Evolutionary conservation across 2,888 invertebrate genomes (phyloP), one percentile per base, ranked within the genome.

Genomic region (Cephus nigrinus): DNA sequence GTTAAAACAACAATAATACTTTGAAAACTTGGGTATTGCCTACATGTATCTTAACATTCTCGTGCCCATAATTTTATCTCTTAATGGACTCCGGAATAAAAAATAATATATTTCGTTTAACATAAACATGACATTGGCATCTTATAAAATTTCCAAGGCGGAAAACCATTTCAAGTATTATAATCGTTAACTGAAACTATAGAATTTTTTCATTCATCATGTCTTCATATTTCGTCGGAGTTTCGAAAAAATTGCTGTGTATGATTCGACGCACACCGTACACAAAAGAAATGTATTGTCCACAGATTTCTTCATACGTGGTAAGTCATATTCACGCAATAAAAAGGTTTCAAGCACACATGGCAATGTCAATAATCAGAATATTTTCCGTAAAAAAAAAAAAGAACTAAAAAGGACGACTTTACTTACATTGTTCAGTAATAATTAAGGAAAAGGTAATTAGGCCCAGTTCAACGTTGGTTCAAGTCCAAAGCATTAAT

Each of bases 391-490:
- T 23, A 23, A 55, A 55, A 55, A 2, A 55, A 2, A 55, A 55
- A 55, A 5, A 30, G 9, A 23, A 23, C 23, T 40, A 40, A 40
- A 40, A 40, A 15, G 23, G 23, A 23, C 9, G 12, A 34, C 12
- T 34, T 31, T n/a, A 74, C 31, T 74, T 34, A 74, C 74, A 74
- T 15, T 33, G 11, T 74, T 74, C 11, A 74, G 35, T 34, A 34
- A 40, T 69, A 72, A 79, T 80, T 82, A 84, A 80, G 76, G 69
- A 77, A 79, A 80, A 69, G 75, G 81, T 78, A 80, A 75, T 80
- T 23, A 55, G 80, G 78, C 80, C 75, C 80, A 81, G 82, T 84
- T 75, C 80, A 78, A 75, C 74, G 78, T 80, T 69, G 79, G 80
- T 71, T 34, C 55, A 55, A 55, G 55, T 55, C 23, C 55, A 55